Evolutionary conservation across 92 coral and sea anemone species (phyloP), one percentile per base, ranked within the genome.

Genomic region (Phenganax subtilis): DNA sequence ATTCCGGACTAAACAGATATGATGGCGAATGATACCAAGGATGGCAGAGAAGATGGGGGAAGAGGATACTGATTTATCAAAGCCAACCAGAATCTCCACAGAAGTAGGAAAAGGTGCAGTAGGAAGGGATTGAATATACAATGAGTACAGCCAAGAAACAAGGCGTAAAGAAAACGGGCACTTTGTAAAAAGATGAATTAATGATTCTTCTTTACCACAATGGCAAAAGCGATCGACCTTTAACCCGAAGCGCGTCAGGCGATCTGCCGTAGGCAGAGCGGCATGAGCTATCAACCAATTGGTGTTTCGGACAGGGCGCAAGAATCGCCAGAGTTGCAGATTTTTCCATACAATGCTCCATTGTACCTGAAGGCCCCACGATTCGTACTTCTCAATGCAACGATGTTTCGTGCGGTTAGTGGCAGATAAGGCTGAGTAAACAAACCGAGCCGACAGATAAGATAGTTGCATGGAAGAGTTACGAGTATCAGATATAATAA

Each of bases 201-300:
- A 55, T 2, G 69, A 15, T 55, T 87, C 87, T 0, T 1, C 1
- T 0, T 31, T 75, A 0, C 84, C 86, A 10, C 84, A 87, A 52
- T 76, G 64, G 8, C 89, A 87, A 7, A 57, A 0, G 0, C 81
- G 58, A 7, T 57, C 71, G 9, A 84, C 25, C 0, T 47, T 10
- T 16, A 61, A 25, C 6, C 87, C 85, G 47, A 74, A 87, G 1
- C 84, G 71, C 0, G 31, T 3, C 28, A 87, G 54, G 0, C 90
- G 64, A 8, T 80, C 82, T 0, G 82, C 74, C 0, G 87, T 84
- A 11, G 82, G 78, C 9, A 87, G 47, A 0, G 84, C 81, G 6
- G 85, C 90, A 27, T 87, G 87, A 10, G 87, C 83, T 5, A 87
- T 54, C 60, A 66, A 54, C 89, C 89, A 87, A 47, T 62, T 57